Conservation (phyloP, 2,113 vertebrate species). For the Rhea pennata region DNA sequence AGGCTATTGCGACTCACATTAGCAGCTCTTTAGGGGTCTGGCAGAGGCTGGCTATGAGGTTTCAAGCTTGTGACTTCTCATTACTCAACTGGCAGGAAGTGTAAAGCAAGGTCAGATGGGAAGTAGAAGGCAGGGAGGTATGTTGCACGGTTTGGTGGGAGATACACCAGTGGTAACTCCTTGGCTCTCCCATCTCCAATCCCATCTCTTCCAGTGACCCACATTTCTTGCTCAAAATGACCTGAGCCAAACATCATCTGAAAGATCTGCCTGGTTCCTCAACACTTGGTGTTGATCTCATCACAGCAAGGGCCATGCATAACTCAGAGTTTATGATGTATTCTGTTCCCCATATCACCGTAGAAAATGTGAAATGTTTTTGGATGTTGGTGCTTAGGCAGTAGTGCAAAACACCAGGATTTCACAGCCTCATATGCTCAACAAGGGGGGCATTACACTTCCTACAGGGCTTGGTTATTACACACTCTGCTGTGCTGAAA, state of each 20-base stretch:
- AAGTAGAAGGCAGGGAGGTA: neutral
- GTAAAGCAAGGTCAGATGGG: neutral
- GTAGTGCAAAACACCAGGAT: neutral
- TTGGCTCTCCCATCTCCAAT: neutral
- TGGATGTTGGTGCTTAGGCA: neutral
- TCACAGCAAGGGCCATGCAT: neutral
- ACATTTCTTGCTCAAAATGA: neutral
- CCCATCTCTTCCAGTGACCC: rapidly evolving
- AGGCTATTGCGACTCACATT: slow-evolving; percentile 72
- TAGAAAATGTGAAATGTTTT: neutral
- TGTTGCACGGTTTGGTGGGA: neutral
- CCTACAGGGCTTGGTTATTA: neutral
- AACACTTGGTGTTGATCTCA: neutral
- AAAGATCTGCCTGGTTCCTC: neutral
- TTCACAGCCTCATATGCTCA: neutral
- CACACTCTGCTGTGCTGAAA: neutral
- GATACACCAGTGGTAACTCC: neutral
- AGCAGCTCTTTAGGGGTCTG: slow-evolving; percentile 73
- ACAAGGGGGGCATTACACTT: neutral
- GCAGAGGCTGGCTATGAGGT: slow-evolving; percentile 48
- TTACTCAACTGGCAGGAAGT: slow-evolving; percentile 36
- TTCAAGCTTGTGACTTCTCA: slow-evolving; percentile 30
- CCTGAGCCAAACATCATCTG: neutral
- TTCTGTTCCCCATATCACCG: neutral
- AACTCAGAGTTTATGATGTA: neutral